Percentiles rank a stretch among this genome's conserved stretches.
These are phyloP conservation scores for Malurus cyaneus DNA, from an alignment of 2,113 vertebrate species.

Conservation along the genomic window DNA sequence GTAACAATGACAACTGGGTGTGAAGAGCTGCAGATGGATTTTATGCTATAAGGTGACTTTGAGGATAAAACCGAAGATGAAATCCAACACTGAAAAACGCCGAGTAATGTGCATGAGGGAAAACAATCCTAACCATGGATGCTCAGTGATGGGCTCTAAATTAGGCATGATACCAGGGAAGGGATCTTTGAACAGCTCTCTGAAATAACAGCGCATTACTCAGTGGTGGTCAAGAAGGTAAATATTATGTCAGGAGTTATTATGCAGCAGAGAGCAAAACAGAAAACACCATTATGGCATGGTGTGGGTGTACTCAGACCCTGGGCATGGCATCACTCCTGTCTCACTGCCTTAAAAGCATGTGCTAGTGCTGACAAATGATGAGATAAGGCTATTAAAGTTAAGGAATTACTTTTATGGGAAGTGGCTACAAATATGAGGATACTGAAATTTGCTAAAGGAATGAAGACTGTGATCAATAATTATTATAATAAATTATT, in stretches of 20 bases:
- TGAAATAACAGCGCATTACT: constrained; percentile 33
- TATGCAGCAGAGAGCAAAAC: background rate
- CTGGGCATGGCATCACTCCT: background rate
- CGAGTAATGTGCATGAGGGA: background rate
- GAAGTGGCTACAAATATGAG: background rate
- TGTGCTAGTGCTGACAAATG: background rate
- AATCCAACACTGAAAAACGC: background rate
- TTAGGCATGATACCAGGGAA: constrained; percentile 14
- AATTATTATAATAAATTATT: background rate
- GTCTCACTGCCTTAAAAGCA: background rate
- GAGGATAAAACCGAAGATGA: background rate
- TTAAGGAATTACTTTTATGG: background rate
- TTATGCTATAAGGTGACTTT: background rate
- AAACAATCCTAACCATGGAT: background rate
- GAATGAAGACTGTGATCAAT: background rate
- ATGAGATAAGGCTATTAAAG: background rate
- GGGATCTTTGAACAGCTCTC: constrained; percentile 22
- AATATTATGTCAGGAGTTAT: constrained; percentile 33
- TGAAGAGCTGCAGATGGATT: background rate
- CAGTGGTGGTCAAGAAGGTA: constrained; percentile 18
- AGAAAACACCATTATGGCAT: background rate
- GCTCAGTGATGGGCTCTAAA: constrained; percentile 12
- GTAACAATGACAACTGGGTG: background rate
- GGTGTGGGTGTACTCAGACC: background rate
- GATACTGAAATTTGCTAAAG: background rate